Evolutionary conservation across 2,113 vertebrate genomes (phyloP), one percentile per base, ranked within the genome.

Genomic region (Cryptomyrus ogoouensis): DNA sequence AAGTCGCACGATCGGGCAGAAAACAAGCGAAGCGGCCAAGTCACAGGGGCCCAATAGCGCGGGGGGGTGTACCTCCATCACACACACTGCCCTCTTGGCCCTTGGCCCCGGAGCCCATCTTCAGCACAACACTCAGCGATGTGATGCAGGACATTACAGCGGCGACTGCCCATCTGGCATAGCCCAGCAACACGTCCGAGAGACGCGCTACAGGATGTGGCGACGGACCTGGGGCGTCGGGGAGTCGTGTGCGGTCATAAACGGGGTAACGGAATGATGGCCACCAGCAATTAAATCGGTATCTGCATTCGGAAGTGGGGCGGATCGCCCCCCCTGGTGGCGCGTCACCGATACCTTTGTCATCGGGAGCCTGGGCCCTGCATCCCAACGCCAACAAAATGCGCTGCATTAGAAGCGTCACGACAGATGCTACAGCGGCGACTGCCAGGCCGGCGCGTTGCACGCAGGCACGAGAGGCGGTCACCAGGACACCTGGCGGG

Each of bases 101-200:
- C 88, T 89, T 91, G 90, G 91, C 93, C 91, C 49, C 88, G 50
- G 93, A 93, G 83, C 91, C 91, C 83, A 97, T 94, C 96, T 97
- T 97, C 94, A 97, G 94, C 94, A 97, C 95, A 93, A 95, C 91
- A 94, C 94, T 96, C 52, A 98, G 93, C 15, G 97, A 95, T 50
- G 96, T 95, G 94, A 98, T 93, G 42, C 98, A 89, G 92, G 97
- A 97, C 77, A 96, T 94, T 89, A 97, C 92, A 49, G 96, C 96
- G 31, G 95, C 91, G 89, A 96, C 88, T 87, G 94, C 91, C 90
- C 91, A 91, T 94, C 92, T 96, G 95, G 96, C 95, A 95, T 95
- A 94, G 93, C 88, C 95, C 77, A 96, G 90, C 93, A 96, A 96
- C 90, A 96, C 95, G 93, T 94, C 95, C 91, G 92, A 91, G 93